Evolutionary conservation across 2,888 invertebrate genomes (phyloP), one percentile per base, ranked within the genome.

Genomic region (Tholera decimalis): DNA sequence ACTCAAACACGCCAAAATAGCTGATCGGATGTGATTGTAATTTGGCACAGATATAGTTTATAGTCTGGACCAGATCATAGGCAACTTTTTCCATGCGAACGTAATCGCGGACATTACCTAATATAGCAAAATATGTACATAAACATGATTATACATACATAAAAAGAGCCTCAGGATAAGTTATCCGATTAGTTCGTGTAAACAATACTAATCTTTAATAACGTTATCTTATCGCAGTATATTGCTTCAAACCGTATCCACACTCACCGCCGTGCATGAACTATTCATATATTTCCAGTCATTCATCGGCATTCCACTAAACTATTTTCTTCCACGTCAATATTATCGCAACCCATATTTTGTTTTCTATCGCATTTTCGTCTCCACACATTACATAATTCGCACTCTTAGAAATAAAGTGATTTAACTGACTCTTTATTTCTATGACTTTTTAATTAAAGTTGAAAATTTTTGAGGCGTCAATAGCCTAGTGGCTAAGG

Each of bases 171-270:
- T 30, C 53, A 35, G 30, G 30, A 33, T 71, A 63, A 37, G 47
- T 33, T 54, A 72, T 72, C 26, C 53, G 30, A 49, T 37, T 53
- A 47, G 35, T 53, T 56, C 13, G 33, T 43, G 41, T 44, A 58
- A 28, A 55, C 46, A 76, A 69, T 54, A 55, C 24, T 73, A 43
- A 76, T 76, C 39, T 70, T 76, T 58, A 68, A 50, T 69, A 58
- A 53, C 35, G 35, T 61, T 71, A 74, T 64, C 64, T 72, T 77
- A 72, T 77, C 73, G 20, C 20, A 8, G 44, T 53, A 47, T 55
- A 46, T 56, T 51, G 59, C 44, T 60, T 54, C 44, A 64, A 60
- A 57, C 39, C 47, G 64, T 57, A 57, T 60, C 62, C 49, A 72
- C 64, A 72, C 72, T 64, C 28, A 60, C 39, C 47, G 41, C 39